Conservation (phyloP, 2,113 vertebrate genomes). For the Clupea harengus region DNA sequence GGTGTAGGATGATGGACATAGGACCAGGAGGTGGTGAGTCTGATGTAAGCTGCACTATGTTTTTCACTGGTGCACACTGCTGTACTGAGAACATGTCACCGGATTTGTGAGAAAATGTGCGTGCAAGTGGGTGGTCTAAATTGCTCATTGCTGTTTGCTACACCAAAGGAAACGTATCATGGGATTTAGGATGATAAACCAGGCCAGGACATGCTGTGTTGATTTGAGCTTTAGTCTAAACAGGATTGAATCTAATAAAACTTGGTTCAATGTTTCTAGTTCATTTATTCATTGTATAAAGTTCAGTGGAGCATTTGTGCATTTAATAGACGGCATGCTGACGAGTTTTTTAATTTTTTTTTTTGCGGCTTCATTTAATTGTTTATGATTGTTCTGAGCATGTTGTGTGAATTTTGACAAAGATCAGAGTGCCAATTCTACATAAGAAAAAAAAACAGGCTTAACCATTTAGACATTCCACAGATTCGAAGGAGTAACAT, state of each 20-base stretch:
- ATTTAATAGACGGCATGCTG: not conserved
- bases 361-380: not conserved
- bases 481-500: not conserved
- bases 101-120: constrained; percentile 14
- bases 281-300: not conserved
- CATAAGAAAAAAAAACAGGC: not conserved
- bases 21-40: constrained; percentile 31
- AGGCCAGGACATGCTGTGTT: constrained; percentile 33
- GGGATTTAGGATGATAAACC: not conserved
- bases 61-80: constrained; percentile 24
- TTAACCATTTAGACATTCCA: not conserved
- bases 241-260: not conserved
- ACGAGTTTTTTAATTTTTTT: not conserved
- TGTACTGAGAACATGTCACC: constrained; percentile 14
- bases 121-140: constrained; percentile 2
- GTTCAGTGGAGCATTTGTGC: not conserved
- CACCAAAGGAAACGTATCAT: not conserved
- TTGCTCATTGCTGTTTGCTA: not conserved
- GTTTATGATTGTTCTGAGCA: not conserved
- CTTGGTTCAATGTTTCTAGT: not conserved
- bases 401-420: not conserved
- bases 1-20: constrained; percentile 31
- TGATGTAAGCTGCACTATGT: not conserved
- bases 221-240: not conserved
- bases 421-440: not conserved